Conservation (phyloP, 2,113 vertebrate genomes). For the Piaya cayana region DNA sequence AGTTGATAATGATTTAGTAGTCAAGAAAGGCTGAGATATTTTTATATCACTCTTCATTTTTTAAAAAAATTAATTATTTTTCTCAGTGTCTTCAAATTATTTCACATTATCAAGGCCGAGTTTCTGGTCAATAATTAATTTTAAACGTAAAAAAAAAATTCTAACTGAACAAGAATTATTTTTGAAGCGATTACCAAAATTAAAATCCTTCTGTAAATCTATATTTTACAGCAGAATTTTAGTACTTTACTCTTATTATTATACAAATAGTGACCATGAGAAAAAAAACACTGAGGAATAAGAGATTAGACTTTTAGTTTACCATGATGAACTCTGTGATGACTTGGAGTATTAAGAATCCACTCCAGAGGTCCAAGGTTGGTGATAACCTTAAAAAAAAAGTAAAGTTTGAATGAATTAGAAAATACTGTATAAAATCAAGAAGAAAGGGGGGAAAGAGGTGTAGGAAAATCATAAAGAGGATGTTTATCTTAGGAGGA, state of each 20-base stretch:
- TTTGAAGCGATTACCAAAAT: not conserved
- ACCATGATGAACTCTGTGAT: conserved; percentile 94
- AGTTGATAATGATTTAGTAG: not conserved
- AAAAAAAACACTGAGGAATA: not conserved
- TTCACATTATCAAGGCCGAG: not conserved
- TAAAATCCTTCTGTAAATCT: not conserved
- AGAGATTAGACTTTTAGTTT: conserved; percentile 8
- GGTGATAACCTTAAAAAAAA: conserved; percentile 78
- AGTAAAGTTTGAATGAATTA: not conserved
- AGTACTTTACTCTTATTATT: not conserved
- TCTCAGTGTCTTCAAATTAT: not conserved
- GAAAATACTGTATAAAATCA: not conserved
- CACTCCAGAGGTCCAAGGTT: conserved; percentile 89
- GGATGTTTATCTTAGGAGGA: not conserved
- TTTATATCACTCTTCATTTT: not conserved
- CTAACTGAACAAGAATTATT: not conserved
- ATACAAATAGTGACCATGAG: not conserved
- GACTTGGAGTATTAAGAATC: conserved; percentile 92
- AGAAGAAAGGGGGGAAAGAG: not conserved
- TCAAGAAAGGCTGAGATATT: not conserved
- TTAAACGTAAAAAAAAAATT: not conserved
- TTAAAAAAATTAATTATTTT: not conserved
- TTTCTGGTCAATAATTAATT: not conserved
- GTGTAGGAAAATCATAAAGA: not conserved
- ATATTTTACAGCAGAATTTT: not conserved